Conservation (phyloP, 2,797 vertebrate genomes). For the Lagodon rhomboides region DNA sequence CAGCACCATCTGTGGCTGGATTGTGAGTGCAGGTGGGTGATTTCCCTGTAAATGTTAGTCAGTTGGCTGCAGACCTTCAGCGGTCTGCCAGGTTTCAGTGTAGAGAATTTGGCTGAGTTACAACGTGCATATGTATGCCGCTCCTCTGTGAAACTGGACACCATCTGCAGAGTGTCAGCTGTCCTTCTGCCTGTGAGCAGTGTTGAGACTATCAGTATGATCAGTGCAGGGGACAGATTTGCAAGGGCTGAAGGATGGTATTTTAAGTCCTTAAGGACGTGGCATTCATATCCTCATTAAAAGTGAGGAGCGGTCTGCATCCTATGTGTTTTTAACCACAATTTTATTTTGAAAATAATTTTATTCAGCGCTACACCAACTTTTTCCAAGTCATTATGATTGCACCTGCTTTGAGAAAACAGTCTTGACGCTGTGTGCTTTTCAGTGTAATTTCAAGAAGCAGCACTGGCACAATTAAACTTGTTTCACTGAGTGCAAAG, state of each 20-base stretch:
- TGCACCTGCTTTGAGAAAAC: conserved; percentile 21
- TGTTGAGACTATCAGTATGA: conserved; percentile 1
- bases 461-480: conserved; percentile 21
- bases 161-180: conserved; percentile 63
- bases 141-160: conserved; percentile 47
- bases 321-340: not conserved
- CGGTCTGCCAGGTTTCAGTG: conserved; percentile 54
- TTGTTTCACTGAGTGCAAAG: conserved; percentile 29
- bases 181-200: conserved; percentile 18
- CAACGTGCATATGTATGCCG: conserved; percentile 64
- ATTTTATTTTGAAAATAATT: conserved; percentile 2
- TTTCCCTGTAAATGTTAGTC: conserved; percentile 68
- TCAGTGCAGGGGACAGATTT: conserved; percentile 21
- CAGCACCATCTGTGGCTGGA: conserved; percentile 65
- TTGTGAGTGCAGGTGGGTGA: conserved; percentile 67
- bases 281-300: not conserved
- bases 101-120: conserved; percentile 60
- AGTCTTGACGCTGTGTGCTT: conserved; percentile 6
- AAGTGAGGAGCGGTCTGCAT: not conserved
- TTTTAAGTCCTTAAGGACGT: conserved; percentile 24
- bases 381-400: conserved; percentile 10
- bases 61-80: conserved; percentile 58
- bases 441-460: conserved; percentile 31
- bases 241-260: not conserved
- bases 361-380: not conserved